Evolutionary conservation across 2,113 vertebrate species (phyloP).

Genomic region (Crypturellus undulatus): DNA sequence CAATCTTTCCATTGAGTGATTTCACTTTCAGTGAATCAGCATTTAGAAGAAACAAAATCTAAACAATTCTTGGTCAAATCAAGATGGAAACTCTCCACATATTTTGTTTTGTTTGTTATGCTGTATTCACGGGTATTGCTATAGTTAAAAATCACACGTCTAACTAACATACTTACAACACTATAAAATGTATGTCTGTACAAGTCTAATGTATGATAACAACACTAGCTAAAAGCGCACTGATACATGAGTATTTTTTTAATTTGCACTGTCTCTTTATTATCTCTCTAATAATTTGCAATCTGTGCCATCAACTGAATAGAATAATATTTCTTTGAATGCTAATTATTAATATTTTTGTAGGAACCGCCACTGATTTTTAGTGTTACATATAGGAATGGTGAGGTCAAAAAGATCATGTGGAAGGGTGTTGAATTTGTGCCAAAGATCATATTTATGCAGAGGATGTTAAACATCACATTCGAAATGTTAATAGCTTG

Average conservation of each 20-base stretch:
- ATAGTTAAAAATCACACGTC: neutral
- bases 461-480: slow-evolving; percentile 7
- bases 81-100: neutral
- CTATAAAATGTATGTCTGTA: neutral
- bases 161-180: neutral
- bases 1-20: neutral
- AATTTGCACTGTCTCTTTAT: neutral
- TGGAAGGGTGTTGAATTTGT: slow-evolving; percentile 18
- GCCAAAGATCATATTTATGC: slow-evolving; percentile 12
- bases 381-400: neutral
- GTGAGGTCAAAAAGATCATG: neutral
- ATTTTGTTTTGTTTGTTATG: neutral
- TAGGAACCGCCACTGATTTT: neutral
- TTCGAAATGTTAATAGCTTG: slow-evolving; percentile 46
- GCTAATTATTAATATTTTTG: neutral
- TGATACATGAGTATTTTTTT: neutral
- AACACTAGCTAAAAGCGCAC: neutral
- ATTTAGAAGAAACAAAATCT: neutral
- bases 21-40: slow-evolving; percentile 8
- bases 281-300: neutral
- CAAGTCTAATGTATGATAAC: rapidly evolving
- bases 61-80: neutral
- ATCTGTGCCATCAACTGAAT: neutral
- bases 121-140: neutral
- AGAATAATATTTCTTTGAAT: neutral